Evolutionary conservation across 2,113 vertebrate species (phyloP).

Genomic region (Mus spicilegus): DNA sequence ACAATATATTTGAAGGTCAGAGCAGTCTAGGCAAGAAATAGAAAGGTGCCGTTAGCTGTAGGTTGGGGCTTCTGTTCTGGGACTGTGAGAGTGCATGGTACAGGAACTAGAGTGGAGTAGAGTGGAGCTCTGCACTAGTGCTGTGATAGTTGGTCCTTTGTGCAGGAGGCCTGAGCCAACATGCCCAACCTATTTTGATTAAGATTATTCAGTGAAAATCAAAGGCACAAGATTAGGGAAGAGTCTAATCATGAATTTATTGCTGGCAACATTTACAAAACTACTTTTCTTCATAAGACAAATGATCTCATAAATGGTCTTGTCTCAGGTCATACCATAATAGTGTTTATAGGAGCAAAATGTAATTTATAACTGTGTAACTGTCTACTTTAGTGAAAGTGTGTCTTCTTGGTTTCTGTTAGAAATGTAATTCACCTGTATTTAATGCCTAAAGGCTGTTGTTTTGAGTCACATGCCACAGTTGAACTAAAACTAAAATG

Average conservation of each 20-base stretch:
- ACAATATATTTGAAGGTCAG: neutral
- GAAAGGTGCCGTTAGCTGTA: neutral
- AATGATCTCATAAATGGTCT: neutral
- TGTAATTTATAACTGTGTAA: neutral
- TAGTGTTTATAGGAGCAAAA: neutral
- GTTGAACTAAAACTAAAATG: neutral
- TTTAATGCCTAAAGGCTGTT: neutral
- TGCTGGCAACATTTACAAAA: neutral
- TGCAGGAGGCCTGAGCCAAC: neutral
- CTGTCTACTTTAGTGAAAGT: neutral
- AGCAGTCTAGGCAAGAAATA: neutral
- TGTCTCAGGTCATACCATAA: neutral
- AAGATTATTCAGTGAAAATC: neutral
- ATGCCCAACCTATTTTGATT: neutral
- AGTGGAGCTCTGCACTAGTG: neutral
- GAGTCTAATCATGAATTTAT: neutral
- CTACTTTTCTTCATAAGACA: constrained; percentile 13
- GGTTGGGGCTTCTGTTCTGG: neutral
- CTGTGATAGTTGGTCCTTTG: neutral
- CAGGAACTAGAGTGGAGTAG: too few species aligned
- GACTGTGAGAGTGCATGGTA: neutral
- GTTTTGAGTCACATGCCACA: neutral
- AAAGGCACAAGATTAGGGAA: neutral
- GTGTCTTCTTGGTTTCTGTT: neutral
- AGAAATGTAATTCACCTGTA: neutral